Conservation (phyloP, 2,113 vertebrate species). For the Vireo altiloquus region DNA sequence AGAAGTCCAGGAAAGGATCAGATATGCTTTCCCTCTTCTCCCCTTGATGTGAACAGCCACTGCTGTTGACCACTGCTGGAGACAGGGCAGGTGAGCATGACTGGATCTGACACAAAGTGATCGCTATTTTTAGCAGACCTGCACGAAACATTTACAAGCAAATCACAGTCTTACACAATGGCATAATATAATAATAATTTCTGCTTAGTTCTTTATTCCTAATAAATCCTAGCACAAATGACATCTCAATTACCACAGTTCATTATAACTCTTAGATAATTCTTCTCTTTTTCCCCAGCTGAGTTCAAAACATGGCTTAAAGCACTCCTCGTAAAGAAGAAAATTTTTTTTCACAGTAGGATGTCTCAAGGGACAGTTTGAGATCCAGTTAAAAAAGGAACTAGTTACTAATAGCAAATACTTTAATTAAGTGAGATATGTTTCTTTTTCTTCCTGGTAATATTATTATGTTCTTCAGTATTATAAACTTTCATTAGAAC, state of each 20-base stretch:
- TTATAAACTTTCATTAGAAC: not conserved
- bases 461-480: not conserved
- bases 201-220: slow-evolving; percentile 34
- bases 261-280: slow-evolving; percentile 18
- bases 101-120: not conserved
- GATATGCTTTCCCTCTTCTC: not conserved
- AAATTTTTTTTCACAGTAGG: not conserved
- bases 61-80: not conserved
- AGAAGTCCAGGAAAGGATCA: not conserved
- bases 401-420: not conserved
- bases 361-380: not conserved
- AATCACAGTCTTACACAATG: not conserved
- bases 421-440: not conserved
- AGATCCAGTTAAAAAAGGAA: not conserved
- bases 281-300: not conserved
- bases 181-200: not conserved
- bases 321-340: not conserved
- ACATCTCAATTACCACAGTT: slow-evolving; percentile 42
- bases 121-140: not conserved
- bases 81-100: not conserved
- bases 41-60: not conserved
- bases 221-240: slow-evolving; percentile 31
- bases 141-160: not conserved
- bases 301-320: slow-evolving; percentile 26
- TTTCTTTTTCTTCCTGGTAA: not conserved